phyloP scores from a whole-genome alignment of 92 coral and sea anemone genomes.

The Palythoa grandis region DNA sequence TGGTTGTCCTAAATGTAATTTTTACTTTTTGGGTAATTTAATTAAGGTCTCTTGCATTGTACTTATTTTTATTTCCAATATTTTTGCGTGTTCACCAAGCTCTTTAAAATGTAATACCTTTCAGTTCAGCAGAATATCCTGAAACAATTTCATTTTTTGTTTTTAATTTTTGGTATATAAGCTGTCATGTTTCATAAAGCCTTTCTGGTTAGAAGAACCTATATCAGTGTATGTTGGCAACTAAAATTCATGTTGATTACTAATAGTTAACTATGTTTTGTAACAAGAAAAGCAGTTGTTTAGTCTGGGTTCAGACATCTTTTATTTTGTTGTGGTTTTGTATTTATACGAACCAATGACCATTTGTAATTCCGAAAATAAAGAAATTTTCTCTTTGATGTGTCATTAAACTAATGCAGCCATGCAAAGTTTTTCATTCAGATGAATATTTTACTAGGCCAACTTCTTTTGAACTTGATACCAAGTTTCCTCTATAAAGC shows the following conservation, averaged over 20 bases:
- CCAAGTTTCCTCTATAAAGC: too few species aligned
- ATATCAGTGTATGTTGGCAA: neutral
- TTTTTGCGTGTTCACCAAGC: neutral
- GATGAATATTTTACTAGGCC: too few species aligned
- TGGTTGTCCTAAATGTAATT: neutral
- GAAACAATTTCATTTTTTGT: neutral
- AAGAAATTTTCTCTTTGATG: neutral
- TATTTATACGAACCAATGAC: neutral
- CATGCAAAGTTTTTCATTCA: neutral
- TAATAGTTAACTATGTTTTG: neutral
- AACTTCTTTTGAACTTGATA: too few species aligned
- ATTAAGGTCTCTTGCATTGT: too few species aligned
- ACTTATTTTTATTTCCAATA: neutral
- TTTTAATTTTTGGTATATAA: neutral
- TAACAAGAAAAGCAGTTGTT: neutral
- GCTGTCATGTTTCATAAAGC: neutral
- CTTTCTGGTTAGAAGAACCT: neutral
- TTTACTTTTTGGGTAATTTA: neutral
- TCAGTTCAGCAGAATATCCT: too few species aligned
- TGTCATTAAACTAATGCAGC: neutral
- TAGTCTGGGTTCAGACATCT: neutral
- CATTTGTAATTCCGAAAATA: neutral
- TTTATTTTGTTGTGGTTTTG: neutral
- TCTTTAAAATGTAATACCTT: neutral
- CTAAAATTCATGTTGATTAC: neutral